Evolutionary conservation across 2,113 vertebrate species (phyloP), one percentile per base, ranked within the genome.

Genomic region (Nesogale talazaci): DNA sequence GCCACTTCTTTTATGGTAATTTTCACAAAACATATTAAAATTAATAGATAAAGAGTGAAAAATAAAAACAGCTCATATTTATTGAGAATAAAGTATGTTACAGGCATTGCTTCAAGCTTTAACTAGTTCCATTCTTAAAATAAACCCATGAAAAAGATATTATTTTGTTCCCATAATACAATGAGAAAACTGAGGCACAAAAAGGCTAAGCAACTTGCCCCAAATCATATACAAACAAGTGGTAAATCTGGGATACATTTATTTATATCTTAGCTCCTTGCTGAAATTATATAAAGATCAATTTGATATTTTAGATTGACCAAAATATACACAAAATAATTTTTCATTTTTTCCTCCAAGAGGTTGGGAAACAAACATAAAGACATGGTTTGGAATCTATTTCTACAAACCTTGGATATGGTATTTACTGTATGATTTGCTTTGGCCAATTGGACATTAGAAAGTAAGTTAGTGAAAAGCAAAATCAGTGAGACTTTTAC

Each of bases 1-100:
- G 9, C 29, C 77, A 61, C 79, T 72, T 61, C 57, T 2, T 83
- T 72, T 75, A 25, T 46, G 56, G 19, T 82, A 40, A 79, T 91
- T 81, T 4, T 91, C 88, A 88, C 0, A 93, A 72, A 95, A 22
- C 38, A 79, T 65, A 29, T 86, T 2, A 16, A 93, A 90, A 72
- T 40, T n/a, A 85, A 80, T 56, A 19, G 59, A 61, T 61, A 72
- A 3, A 87, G 10, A 5, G 34, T 12, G 14, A 76, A 86, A 59
- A 57, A 1, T 36, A 5, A 5, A n/a, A 77, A 80, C 34, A 93
- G 70, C 52, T 86, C 46, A 65, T 38, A 77, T 25, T 88, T 61
- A 83, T 11, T 78, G 61, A 82, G 34, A 75, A 22, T 6, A 70
- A 36, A 42, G 14, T 89, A 23, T 17, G 12, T 36, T 34, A 6